phyloP scores from a whole-genome alignment of 2,888 invertebrate species.

The Microctonus brassicae region DNA sequence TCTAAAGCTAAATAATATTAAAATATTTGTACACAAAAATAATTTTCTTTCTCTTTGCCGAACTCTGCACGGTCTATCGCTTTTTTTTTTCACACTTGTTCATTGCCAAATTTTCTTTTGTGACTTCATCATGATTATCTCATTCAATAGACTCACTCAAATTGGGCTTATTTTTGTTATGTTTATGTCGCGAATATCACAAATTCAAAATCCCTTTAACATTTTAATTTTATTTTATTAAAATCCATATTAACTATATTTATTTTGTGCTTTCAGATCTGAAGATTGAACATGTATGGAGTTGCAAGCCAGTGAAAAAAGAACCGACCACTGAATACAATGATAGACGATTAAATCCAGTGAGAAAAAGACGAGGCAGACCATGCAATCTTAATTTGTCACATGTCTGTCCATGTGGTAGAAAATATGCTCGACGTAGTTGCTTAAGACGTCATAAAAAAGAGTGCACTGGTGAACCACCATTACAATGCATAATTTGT shows the following conservation, averaged over 20 bases:
- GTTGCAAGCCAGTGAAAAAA: not conserved
- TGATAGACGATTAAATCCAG: not conserved
- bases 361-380: not conserved
- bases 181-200: too few species aligned
- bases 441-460: slow-evolving; percentile 6
- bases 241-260: not conserved
- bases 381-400: not conserved
- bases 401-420: slow-evolving; percentile 5
- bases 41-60: too few species aligned
- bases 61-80: not conserved
- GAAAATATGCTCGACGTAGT: slow-evolving; percentile 12
- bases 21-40: too few species aligned
- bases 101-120: not conserved
- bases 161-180: not conserved
- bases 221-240: too few species aligned
- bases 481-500: slow-evolving; percentile 13
- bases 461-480: slow-evolving; percentile 11
- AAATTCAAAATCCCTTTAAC: too few species aligned
- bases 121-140: not conserved
- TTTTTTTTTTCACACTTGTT: not conserved
- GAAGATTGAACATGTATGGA: slow-evolving; percentile 8
- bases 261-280: slow-evolving; percentile 10
- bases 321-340: not conserved
- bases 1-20: too few species aligned
- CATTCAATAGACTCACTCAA: not conserved